These are phyloP conservation scores for Agapornis canus DNA, from an alignment of 2,797 vertebrate genomes.

Conservation along the genomic window DNA sequence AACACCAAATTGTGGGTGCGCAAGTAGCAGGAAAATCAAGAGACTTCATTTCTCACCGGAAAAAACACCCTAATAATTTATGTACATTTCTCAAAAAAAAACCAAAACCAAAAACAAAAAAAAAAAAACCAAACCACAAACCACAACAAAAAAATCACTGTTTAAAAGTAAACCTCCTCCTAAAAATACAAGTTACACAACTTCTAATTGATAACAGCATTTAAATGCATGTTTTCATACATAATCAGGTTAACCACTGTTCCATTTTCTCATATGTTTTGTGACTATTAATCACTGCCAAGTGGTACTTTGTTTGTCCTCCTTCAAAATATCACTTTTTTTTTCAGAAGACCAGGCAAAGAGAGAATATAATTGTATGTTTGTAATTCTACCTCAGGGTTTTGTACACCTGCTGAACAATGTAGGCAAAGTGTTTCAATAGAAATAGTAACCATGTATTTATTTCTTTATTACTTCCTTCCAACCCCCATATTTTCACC, in stretches of 20 bases:
- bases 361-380: not conserved
- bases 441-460: not conserved
- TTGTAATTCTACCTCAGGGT: not conserved
- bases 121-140: not conserved
- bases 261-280: not conserved
- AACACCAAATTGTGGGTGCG: not conserved
- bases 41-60: not conserved
- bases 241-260: conserved; percentile 2
- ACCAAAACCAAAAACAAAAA: not conserved
- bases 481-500: not conserved
- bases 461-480: not conserved
- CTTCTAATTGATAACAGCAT: not conserved
- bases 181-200: not conserved
- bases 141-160: not conserved
- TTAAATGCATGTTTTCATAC: not conserved
- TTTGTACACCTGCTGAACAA: not conserved
- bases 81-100: not conserved
- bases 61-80: not conserved
- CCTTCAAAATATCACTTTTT: not conserved
- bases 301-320: not conserved
- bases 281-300: conserved; percentile 12
- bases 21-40: not conserved
- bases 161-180: not conserved
- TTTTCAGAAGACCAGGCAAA: conserved; percentile 2
- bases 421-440: not conserved